These are phyloP conservation scores for Coecobrya sp. DNA, from an alignment of 2,888 invertebrate species.

Conservation along the genomic window DNA sequence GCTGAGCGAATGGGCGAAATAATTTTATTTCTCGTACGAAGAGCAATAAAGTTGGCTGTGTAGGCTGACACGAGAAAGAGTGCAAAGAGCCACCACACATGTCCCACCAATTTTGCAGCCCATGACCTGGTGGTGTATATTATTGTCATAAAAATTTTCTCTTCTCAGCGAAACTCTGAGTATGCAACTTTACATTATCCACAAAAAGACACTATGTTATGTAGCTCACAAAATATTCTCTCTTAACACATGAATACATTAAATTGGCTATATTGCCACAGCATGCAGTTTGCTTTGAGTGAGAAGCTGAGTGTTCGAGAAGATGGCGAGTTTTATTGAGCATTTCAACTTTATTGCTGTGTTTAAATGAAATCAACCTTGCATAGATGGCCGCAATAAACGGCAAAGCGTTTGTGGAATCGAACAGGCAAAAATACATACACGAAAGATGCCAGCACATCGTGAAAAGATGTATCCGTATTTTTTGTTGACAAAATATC, in stretches of 20 bases:
- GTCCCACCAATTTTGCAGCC: conserved; percentile 77
- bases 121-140: conserved; percentile 71
- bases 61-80: conserved; percentile 98
- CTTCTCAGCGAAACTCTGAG: background rate
- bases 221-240: background rate
- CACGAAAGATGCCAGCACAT: background rate
- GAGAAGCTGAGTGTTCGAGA: conserved; percentile 51
- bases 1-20: conserved; percentile 89
- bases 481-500: conserved; percentile 18
- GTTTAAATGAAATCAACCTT: conserved; percentile 80
- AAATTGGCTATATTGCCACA: background rate
- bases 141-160: conserved; percentile 65
- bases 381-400: conserved; percentile 68
- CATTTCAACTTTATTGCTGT: conserved; percentile 77
- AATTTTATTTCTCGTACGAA: conserved; percentile 98
- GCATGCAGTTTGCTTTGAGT: conserved; percentile 12
- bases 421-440: conserved; percentile 31
- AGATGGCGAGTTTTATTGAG: conserved; percentile 77
- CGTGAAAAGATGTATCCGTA: background rate
- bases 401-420: conserved; percentile 43
- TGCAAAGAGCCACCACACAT: conserved; percentile 99
- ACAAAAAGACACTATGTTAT: conserved; percentile 6
- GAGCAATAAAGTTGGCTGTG: conserved; percentile 99
- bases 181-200: conserved; percentile 9
- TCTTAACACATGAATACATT: conserved; percentile 23